Evolutionary conservation across 2,797 vertebrate genomes (phyloP).

Genomic region (Buphagus erythrorhynchus): DNA sequence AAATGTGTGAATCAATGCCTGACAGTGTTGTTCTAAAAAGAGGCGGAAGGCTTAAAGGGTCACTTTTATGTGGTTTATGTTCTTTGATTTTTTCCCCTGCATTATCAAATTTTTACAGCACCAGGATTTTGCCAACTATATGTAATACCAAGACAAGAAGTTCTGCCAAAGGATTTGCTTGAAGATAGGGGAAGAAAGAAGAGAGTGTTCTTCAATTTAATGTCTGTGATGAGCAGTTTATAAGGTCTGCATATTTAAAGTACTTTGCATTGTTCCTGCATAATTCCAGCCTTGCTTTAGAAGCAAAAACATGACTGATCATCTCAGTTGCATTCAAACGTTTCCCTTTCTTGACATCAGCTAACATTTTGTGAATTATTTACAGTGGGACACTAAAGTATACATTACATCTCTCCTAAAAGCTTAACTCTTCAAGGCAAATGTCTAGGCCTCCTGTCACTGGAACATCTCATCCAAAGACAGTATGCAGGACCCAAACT

Average conservation of each 20-base stretch:
- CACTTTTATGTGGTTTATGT: background rate
- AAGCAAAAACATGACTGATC: background rate
- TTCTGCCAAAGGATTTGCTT: background rate
- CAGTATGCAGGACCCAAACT: background rate
- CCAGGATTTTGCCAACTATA: background rate
- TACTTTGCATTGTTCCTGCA: background rate
- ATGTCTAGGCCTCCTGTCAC: background rate
- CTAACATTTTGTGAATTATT: constrained; percentile 46
- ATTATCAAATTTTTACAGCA: background rate
- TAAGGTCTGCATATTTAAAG: constrained; percentile 1
- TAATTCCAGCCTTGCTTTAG: background rate
- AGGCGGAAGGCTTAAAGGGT: background rate
- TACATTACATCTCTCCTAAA: background rate
- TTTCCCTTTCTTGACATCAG: background rate
- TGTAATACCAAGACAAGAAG: background rate
- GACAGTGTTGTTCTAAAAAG: background rate
- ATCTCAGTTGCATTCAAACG: background rate
- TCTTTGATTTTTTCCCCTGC: background rate
- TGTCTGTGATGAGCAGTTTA: background rate
- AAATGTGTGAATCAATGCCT: background rate
- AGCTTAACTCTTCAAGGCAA: background rate
- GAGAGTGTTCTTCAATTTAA: background rate
- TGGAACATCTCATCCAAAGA: background rate
- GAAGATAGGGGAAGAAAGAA: background rate
- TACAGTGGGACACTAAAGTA: background rate